Evolutionary conservation across 2,113 vertebrate genomes (phyloP).

Genomic region (Hippocampus barbouri): DNA sequence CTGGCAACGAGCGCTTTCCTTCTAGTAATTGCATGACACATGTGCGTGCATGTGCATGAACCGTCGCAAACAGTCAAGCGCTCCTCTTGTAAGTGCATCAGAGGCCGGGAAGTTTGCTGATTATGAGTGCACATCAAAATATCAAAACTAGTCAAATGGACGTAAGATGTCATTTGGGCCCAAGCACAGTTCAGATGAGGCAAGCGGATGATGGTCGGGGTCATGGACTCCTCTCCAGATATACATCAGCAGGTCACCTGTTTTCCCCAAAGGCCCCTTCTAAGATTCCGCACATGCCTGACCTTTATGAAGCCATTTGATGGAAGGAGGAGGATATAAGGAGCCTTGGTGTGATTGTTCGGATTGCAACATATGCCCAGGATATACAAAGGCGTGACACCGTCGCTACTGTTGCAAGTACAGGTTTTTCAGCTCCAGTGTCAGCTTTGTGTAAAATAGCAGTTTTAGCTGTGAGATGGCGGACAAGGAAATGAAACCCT

Average conservation of each 20-base stretch:
- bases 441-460: constrained; percentile 2
- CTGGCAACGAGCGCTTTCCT: neutral
- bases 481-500: constrained; percentile 6
- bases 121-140: neutral
- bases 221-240: constrained; percentile 22
- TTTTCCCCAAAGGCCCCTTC: constrained; percentile 45
- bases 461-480: neutral
- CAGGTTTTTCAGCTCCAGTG: constrained; percentile 7
- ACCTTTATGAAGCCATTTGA: constrained; percentile 37
- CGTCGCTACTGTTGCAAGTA: neutral
- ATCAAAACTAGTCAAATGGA: neutral
- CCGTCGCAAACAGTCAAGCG: neutral
- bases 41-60: neutral
- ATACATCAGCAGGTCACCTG: constrained; percentile 48
- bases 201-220: constrained; percentile 23
- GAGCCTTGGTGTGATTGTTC: constrained; percentile 42
- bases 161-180: neutral
- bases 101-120: neutral
- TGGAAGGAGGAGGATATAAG: constrained; percentile 39
- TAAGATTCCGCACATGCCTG: constrained; percentile 62
- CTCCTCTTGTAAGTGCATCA: neutral
- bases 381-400: neutral
- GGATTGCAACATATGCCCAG: constrained; percentile 13
- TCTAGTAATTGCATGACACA: neutral
- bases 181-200: constrained; percentile 15